Evolutionary conservation across 2,888 invertebrate genomes (phyloP), one percentile per base, ranked within the genome.

Genomic region (Stenotaenia linearis): DNA sequence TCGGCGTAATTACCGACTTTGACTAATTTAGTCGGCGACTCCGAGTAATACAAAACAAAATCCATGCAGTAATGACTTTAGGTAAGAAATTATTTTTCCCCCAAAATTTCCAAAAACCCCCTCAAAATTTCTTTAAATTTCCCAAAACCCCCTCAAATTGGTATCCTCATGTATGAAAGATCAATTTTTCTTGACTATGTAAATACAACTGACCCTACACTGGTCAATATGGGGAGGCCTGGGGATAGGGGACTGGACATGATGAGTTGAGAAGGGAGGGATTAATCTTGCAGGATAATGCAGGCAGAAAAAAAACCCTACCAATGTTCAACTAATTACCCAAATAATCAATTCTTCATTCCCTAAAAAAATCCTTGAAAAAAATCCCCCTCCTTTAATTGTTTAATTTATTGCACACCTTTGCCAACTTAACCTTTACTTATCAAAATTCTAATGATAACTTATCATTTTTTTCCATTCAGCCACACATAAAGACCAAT

Each of bases 211-310:
- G 69, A 69, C 69, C 69, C 28, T 69, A 4, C 28, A 69, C 56
- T 28, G 69, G 69, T 69, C 69, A 69, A 69, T 69, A 69, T 28
- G 6, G 15, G 28, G 28, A 28, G 15, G 69, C 69, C 28, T 69
- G 69, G 28, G 25, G 69, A 23, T 12, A 69, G 25, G 28, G 69
- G n/a, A 69, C 50, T 50, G 50, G 50, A 50, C 50, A 50, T 50
- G 50, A 50, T 50, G 69, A 69, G 69, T 28, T 25, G 25, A 69
- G 69, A 69, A 69, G 69, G 69, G 69, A 69, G 69, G 69, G 28
- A 69, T 69, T 69, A 69, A 69, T 69, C 69, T 69, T 69, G n/a
- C 25, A 69, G 28, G 25, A 69, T 50, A 18, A 50, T 50, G 50
- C 18, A 50, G 50, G 18, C n/a, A 18, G 18, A 18, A 50, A 50